phyloP scores from a whole-genome alignment of 1,140 invertebrate species.

The Drosophila pseudoobscura region DNA sequence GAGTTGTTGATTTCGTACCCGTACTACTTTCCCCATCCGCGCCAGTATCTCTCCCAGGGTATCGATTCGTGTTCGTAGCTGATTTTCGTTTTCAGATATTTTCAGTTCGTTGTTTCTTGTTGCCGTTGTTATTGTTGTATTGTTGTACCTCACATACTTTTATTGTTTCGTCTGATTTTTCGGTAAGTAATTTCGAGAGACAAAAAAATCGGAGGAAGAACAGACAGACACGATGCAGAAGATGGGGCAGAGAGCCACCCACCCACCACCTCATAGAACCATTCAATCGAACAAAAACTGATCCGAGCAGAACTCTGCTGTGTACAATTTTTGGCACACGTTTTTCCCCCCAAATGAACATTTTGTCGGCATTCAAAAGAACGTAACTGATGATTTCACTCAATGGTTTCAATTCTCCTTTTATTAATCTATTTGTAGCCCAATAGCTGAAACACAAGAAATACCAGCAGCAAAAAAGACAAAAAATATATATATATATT shows the following conservation, averaged over 20 bases:
- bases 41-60: not conserved
- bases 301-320: conserved; percentile 53
- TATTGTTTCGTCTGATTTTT: conserved; percentile 67
- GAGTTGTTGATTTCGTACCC: conserved; percentile 28
- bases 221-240: conserved; percentile 5
- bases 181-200: conserved; percentile 63
- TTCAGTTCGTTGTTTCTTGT: conserved; percentile 38
- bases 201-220: conserved; percentile 9
- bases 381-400: conserved; percentile 69
- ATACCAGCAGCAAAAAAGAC: conserved; percentile 40
- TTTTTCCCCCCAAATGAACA: conserved; percentile 48
- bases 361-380: conserved; percentile 33
- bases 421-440: conserved; percentile 73
- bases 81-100: conserved; percentile 30
- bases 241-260: conserved; percentile 8
- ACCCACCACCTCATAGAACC: not conserved
- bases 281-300: conserved; percentile 2
- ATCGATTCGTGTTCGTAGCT: conserved; percentile 31
- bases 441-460: conserved; percentile 46
- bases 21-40: conserved; percentile 11
- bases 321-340: conserved; percentile 57
- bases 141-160: conserved; percentile 56
- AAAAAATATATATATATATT: conserved; percentile 2
- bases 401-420: conserved; percentile 69
- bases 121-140: conserved; percentile 44